These are phyloP conservation scores for Drosophila robusta DNA, from an alignment of 2,888 invertebrate species.

Conservation along the genomic window DNA sequence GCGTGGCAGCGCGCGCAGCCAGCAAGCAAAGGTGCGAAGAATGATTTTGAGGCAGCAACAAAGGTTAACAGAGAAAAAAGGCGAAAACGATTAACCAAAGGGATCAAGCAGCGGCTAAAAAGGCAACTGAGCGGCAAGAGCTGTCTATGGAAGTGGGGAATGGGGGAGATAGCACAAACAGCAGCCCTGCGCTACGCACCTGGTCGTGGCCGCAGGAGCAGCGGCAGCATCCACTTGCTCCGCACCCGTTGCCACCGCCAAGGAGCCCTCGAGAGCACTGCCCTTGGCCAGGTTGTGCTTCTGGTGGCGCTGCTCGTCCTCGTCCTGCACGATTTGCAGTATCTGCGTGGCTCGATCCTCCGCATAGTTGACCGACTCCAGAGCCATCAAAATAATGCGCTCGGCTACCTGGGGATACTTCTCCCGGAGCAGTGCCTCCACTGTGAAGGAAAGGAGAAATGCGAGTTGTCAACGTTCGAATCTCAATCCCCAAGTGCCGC, in stretches of 20 bases:
- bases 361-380: constrained; percentile 95
- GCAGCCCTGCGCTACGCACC: constrained; percentile 36
- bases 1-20: constrained; percentile 54
- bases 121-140: constrained; percentile 10
- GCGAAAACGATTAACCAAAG: constrained; percentile 74
- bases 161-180: not conserved
- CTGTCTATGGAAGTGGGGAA: not conserved
- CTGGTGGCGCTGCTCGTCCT: constrained; percentile 86
- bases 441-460: constrained; percentile 84
- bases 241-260: not conserved
- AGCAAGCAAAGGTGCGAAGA: constrained; percentile 53
- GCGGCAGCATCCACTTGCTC: constrained; percentile 53
- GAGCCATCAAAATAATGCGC: constrained; percentile 92
- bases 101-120: constrained; percentile 49
- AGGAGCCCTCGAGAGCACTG: constrained; percentile 16
- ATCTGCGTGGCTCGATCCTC: constrained; percentile 93
- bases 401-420: constrained; percentile 92
- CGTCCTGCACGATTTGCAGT: constrained; percentile 88
- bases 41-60: constrained; percentile 66
- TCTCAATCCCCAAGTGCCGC: constrained; percentile 46
- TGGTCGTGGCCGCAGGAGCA: constrained; percentile 23
- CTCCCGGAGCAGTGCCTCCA: constrained; percentile 89
- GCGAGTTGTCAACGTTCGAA: too few relatives aligned
- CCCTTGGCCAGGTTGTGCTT: constrained; percentile 50
- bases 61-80: constrained; percentile 69